These are phyloP conservation scores for Dascillus cervinus DNA, from an alignment of 2,888 invertebrate genomes.

Conservation along the genomic window DNA sequence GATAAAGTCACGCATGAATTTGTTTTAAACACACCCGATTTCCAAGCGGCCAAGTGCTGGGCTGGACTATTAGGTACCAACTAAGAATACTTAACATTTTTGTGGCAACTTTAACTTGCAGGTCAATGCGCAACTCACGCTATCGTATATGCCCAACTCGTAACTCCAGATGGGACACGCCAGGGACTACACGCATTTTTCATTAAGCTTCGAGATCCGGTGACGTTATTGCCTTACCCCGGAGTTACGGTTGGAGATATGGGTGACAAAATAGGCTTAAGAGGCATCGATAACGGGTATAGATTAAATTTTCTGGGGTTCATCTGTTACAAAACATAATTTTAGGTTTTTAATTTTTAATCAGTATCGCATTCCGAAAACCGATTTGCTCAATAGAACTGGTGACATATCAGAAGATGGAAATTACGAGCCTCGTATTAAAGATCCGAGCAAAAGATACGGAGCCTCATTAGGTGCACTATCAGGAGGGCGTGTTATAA, in stretches of 20 bases:
- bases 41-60: constrained; percentile 96
- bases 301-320: neutral
- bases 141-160: constrained; percentile 79
- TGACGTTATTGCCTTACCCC: constrained; percentile 61
- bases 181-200: constrained; percentile 85
- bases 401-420: constrained; percentile 83
- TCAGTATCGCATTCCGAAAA: too few species aligned
- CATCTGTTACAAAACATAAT: constrained; percentile 5
- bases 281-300: constrained; percentile 93
- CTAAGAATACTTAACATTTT: neutral
- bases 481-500: constrained; percentile 74
- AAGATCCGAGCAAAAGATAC: constrained; percentile 68
- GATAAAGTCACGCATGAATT: constrained; percentile 71
- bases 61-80: constrained; percentile 84
- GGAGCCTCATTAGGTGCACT: constrained; percentile 54
- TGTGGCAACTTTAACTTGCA: constrained; percentile 29
- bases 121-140: constrained; percentile 80
- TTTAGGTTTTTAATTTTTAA: constrained; percentile 62
- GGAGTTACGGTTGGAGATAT: constrained; percentile 86
- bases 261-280: constrained; percentile 85
- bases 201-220: constrained; percentile 71
- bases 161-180: constrained; percentile 66
- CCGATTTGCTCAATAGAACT: constrained; percentile 71
- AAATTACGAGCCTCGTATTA: constrained; percentile 68
- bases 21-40: constrained; percentile 84